Percentiles rank a stretch among this genome's conserved stretches.
Evolutionary conservation across 2,113 vertebrate genomes (phyloP).

Genomic region (Poeciliopsis occidentalis): DNA sequence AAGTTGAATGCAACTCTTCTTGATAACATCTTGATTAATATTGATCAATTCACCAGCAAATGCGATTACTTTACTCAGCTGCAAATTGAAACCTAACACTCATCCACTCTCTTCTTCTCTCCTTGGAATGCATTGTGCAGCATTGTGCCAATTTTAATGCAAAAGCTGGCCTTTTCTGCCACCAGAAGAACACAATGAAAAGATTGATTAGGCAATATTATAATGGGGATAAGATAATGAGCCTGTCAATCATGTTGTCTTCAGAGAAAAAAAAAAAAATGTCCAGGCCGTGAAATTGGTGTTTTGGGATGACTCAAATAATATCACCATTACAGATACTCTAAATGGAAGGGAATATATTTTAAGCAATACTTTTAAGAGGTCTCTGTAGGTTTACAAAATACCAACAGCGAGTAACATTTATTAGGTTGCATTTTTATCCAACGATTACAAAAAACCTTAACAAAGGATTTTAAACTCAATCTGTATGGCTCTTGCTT

Average conservation of each 20-base stretch:
- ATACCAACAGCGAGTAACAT: slow-evolving; percentile 5
- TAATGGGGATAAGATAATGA: slow-evolving; percentile 78
- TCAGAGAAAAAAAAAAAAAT: slow-evolving; percentile 44
- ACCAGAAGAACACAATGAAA: slow-evolving; percentile 65
- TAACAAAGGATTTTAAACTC: background rate
- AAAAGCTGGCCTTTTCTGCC: slow-evolving; percentile 70
- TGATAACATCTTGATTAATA: slow-evolving; percentile 52
- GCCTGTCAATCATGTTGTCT: slow-evolving; percentile 69
- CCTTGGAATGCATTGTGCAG: slow-evolving; percentile 37
- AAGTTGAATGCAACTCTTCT: slow-evolving; percentile 33
- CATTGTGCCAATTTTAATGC: slow-evolving; percentile 64
- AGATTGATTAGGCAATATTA: slow-evolving; percentile 79
- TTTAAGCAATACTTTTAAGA: background rate
- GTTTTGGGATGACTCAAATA: slow-evolving; percentile 10
- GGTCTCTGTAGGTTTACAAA: background rate
- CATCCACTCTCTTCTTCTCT: slow-evolving; percentile 36
- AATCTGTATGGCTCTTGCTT: background rate
- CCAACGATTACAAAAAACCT: background rate
- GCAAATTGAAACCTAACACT: slow-evolving; percentile 59
- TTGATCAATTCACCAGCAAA: slow-evolving; percentile 57
- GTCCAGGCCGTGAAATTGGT: slow-evolving; percentile 22
- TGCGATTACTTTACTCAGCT: slow-evolving; percentile 31
- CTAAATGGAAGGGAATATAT: background rate
- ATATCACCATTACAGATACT: slow-evolving; percentile 3
- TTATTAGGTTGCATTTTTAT: background rate